phyloP scores from a whole-genome alignment of 1,140 invertebrate genomes.

The Drosophila chauvacae region DNA sequence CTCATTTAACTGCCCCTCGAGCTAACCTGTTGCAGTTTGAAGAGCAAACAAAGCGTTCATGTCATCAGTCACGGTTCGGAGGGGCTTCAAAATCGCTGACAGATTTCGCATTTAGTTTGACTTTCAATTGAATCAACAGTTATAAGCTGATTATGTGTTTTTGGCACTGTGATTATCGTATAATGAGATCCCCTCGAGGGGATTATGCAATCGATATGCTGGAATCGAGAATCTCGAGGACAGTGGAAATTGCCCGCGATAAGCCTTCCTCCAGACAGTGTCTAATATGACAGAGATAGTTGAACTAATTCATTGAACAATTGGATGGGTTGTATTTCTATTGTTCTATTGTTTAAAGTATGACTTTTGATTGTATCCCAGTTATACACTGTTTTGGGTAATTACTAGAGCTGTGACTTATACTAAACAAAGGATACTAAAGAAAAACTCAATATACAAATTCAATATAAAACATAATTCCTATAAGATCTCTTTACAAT shows the following conservation, averaged over 20 bases:
- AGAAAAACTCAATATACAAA: too few species aligned
- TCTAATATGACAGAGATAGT: neutral
- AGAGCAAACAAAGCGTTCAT: conserved; percentile 19
- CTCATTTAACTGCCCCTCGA: conserved; percentile 18
- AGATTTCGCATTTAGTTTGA: conserved; percentile 19
- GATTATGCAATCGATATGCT: conserved; percentile 21
- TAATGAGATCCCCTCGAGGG: conserved; percentile 5
- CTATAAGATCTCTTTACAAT: neutral
- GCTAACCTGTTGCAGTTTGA: conserved; percentile 33
- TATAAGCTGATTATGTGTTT: conserved; percentile 31
- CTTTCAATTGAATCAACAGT: conserved; percentile 22
- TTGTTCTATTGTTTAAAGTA: neutral
- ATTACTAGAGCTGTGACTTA: neutral
- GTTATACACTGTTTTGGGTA: neutral
- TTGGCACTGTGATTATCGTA: conserved; percentile 2
- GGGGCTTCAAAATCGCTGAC: conserved; percentile 4
- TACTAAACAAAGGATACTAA: too few species aligned
- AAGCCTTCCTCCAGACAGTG: neutral
- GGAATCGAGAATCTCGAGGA: neutral
- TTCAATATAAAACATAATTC: too few species aligned
- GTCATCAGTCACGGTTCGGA: neutral
- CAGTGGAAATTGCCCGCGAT: neutral
- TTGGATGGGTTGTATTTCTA: neutral
- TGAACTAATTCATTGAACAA: conserved; percentile 1
- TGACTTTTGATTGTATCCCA: neutral